These are phyloP conservation scores for Palythoa grandiflora DNA, from an alignment of 92 coral and sea anemone genomes.

Conservation along the genomic window DNA sequence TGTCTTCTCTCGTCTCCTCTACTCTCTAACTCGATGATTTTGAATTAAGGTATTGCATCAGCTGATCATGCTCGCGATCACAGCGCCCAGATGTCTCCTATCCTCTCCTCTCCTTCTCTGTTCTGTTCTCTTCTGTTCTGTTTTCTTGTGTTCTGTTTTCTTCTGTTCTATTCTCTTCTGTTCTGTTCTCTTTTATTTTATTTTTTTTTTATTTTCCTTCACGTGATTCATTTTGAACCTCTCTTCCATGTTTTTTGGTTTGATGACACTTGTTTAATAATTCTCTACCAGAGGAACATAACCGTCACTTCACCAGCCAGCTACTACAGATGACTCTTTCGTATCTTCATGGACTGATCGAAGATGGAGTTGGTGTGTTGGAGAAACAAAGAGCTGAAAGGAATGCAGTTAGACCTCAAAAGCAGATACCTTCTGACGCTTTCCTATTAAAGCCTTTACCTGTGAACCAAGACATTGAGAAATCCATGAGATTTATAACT, in stretches of 20 bases:
- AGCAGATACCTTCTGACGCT: background rate
- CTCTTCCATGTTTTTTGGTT: background rate
- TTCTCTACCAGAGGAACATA: conserved; percentile 81
- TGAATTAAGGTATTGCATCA: too few relatives aligned
- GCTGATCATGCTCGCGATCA: too few relatives aligned
- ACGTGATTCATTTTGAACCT: too few relatives aligned
- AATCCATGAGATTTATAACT: conserved; percentile 64
- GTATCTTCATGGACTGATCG: conserved; percentile 85
- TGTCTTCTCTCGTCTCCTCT: too few relatives aligned
- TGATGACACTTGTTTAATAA: background rate
- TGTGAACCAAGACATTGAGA: conserved; percentile 52
- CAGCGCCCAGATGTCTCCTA: too few relatives aligned
- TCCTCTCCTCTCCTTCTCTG: too few relatives aligned
- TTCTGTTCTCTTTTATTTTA: too few relatives aligned
- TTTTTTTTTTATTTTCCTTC: too few relatives aligned
- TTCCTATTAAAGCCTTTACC: conserved; percentile 7
- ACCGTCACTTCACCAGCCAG: conserved; percentile 90
- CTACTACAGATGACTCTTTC: conserved; percentile 92
- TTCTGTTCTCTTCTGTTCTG: too few relatives aligned
- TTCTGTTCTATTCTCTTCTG: too few relatives aligned
- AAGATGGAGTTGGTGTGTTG: conserved; percentile 82
- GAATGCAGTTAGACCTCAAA: background rate
- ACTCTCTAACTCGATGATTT: too few relatives aligned
- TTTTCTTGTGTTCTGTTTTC: too few relatives aligned
- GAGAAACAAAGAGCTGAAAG: conserved; percentile 63